phyloP scores from a whole-genome alignment of 2,888 invertebrate genomes.

The Netelia fuscicornis region DNA sequence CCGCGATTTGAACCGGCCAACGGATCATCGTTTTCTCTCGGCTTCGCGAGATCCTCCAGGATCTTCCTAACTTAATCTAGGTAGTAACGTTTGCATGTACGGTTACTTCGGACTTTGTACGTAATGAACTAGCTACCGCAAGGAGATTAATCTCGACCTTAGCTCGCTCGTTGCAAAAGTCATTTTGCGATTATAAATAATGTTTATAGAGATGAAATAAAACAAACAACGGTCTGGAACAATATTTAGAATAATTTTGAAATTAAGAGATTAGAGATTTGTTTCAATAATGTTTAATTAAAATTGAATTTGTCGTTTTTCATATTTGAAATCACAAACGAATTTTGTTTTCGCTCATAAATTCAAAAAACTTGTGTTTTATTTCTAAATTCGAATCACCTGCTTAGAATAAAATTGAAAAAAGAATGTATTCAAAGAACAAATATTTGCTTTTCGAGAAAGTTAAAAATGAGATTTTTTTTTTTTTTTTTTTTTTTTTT shows the following conservation, averaged over 20 bases:
- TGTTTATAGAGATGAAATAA: no score
- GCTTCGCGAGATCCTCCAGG: background rate
- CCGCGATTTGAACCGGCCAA: conserved; percentile 23
- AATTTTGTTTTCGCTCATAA: background rate
- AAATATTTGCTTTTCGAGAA: no score
- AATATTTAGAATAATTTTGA: no score
- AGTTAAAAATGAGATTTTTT: no score
- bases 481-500: no score
- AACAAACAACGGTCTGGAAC: no score
- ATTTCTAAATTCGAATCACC: background rate
- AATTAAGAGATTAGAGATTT: no score
- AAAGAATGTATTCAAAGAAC: background rate
- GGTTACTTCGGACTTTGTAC: background rate
- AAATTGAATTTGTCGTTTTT: no score
- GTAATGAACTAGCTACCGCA: conserved; percentile 11
- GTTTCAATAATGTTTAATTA: no score
- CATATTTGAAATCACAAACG: no score
- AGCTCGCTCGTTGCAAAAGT: background rate
- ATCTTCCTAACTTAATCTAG: conserved; percentile 5
- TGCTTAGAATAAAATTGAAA: background rate
- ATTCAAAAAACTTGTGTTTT: background rate
- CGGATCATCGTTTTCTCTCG: conserved; percentile 21
- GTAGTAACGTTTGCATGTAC: background rate
- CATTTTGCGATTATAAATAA: no score
- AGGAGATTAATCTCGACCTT: conserved; percentile 20